Evolutionary conservation across 2,113 vertebrate species (phyloP), one percentile per base, ranked within the genome.

Genomic region (Trachemys scripta): DNA sequence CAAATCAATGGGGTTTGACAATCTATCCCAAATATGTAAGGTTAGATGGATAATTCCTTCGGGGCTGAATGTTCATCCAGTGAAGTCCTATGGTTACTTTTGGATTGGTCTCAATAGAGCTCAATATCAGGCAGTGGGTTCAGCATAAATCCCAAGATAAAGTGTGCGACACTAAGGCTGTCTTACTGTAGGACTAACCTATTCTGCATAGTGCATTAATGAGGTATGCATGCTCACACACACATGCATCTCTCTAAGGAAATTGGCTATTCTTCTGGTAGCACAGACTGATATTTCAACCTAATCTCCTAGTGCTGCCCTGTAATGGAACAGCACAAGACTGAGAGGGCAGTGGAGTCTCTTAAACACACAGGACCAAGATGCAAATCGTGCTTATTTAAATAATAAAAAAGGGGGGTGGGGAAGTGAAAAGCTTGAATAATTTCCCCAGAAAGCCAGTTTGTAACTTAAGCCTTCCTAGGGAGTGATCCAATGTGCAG

Each of bases 391-490:
- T 2, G 1, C 0, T 42, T 91, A 19, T 80, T 78, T 16, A 35
- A 62, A 62, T 13, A 31, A 31, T 31, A 14, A 59, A 27, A 57
- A 13, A 13, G 1, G 11, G 59, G 2, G 5, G 14, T 6, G 25
- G 4, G 5, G 14, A 75, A 96, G 93, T 92, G 95, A 95, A 95
- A 96, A 97, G 89, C 94, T 96, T 93, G 92, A 97, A 93, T 96
- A 97, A 97, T 93, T 96, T 97, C 89, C 94, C 79, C 87, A 90
- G 95, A 95, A 97, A 95, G 96, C 79, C 94, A 97, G 85, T 93
- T 95, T 95, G 97, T 97, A 98, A 97, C 53, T 90, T 93, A 95
- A 97, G 16, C 95, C 94, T 94, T 98, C 96, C 95, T 56, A 95
- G 94, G 96, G 96, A 96, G 90, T 76, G 87, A 93, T 95, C 93